Evolutionary conservation across 2,888 invertebrate genomes (phyloP).

Genomic region (Volucella zonaria): DNA sequence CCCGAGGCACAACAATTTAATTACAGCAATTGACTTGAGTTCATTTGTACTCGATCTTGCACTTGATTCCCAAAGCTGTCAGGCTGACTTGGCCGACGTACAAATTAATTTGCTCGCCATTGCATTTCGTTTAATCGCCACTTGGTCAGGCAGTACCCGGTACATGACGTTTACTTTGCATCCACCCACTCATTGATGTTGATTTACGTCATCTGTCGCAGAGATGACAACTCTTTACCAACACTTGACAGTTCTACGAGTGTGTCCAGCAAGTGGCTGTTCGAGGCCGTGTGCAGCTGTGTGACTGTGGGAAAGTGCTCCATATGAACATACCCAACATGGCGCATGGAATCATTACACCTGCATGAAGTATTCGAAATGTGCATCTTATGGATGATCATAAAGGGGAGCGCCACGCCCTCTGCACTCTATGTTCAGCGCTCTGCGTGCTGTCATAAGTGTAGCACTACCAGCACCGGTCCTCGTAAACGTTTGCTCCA

Average conservation of each 20-base stretch:
- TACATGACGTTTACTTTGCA: constrained; percentile 38
- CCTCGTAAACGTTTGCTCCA: constrained; percentile 30
- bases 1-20: constrained; percentile 39
- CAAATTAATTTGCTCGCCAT: constrained; percentile 60
- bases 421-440: too few species aligned
- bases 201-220: constrained; percentile 37
- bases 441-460: too few species aligned
- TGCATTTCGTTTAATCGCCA: constrained; percentile 42
- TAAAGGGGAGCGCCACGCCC: background rate
- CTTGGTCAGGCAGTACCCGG: constrained; percentile 21
- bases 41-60: constrained; percentile 55
- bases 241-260: too few species aligned
- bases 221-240: too few species aligned
- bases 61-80: constrained; percentile 66
- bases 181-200: constrained; percentile 23
- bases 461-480: background rate
- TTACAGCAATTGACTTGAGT: constrained; percentile 64
- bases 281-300: too few species aligned
- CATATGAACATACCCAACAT: too few species aligned
- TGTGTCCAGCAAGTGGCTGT: too few species aligned
- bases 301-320: too few species aligned
- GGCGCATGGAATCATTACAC: constrained; percentile 12
- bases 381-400: constrained; percentile 1
- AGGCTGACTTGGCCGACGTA: constrained; percentile 58
- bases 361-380: constrained; percentile 14